Evolutionary conservation across 2,797 vertebrate genomes (phyloP).

Genomic region (Gobio occitaniae): DNA sequence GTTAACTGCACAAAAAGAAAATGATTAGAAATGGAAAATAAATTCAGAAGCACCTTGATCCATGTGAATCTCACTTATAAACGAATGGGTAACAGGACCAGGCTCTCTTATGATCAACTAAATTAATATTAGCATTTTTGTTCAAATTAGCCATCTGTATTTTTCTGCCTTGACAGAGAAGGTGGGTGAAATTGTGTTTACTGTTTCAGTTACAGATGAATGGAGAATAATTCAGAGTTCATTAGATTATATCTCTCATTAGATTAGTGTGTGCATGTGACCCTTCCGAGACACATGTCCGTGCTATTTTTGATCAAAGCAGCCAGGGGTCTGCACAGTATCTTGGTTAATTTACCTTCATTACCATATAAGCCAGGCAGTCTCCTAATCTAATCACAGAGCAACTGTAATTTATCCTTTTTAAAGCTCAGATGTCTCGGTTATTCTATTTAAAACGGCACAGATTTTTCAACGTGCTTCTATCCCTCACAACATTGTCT

Average conservation of each 20-base stretch:
- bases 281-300: conserved; percentile 16
- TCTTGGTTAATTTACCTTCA: conserved; percentile 35
- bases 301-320: conserved; percentile 45
- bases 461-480: neutral
- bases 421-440: neutral
- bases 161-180: conserved; percentile 12
- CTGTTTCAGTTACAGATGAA: conserved; percentile 27
- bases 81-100: neutral
- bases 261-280: conserved; percentile 27
- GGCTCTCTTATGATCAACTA: neutral
- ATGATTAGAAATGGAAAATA: neutral
- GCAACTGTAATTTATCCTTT: conserved; percentile 16
- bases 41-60: neutral
- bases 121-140: neutral
- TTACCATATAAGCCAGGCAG: conserved; percentile 16
- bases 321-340: conserved; percentile 24
- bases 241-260: conserved; percentile 41
- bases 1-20: neutral
- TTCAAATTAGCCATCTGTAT: conserved; percentile 11
- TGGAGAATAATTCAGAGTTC: neutral
- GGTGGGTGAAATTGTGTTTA: conserved; percentile 24
- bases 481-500: neutral
- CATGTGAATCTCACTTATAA: neutral
- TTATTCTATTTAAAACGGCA: neutral
- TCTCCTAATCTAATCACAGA: conserved; percentile 42